Percentiles rank a stretch among this genome's conserved stretches.
Conservation (phyloP, 2,113 vertebrate genomes). For the Polyodon spathula region DNA sequence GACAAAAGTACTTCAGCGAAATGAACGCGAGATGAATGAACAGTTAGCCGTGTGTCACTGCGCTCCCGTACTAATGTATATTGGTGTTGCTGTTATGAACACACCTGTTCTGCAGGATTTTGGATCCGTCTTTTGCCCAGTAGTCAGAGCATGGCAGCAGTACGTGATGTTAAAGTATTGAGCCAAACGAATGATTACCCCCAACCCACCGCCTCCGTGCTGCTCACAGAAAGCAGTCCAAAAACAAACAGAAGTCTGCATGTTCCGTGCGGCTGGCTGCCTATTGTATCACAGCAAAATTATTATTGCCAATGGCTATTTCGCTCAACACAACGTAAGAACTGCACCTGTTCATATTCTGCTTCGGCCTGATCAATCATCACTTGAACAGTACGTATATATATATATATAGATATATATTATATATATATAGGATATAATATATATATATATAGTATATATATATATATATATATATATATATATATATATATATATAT, state of each 20-base stretch:
- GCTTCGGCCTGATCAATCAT: slow-evolving; percentile 63
- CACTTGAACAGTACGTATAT: slow-evolving; percentile 44
- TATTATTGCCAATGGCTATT: slow-evolving; percentile 12
- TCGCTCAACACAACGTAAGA: slow-evolving; percentile 15
- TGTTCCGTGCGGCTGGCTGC: not conserved
- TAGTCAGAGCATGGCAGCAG: slow-evolving; percentile 7
- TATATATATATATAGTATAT: too few relatives aligned
- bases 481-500: too few relatives aligned
- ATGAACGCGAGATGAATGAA: slow-evolving; percentile 38
- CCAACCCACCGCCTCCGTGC: not conserved
- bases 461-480: too few relatives aligned
- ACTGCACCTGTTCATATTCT: slow-evolving; percentile 20
- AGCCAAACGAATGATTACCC: not conserved
- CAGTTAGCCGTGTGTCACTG: slow-evolving; percentile 47
- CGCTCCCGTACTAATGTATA: slow-evolving; percentile 37
- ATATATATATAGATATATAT: too few relatives aligned
- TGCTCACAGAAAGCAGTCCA: not conserved
- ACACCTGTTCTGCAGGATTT: slow-evolving; percentile 33
- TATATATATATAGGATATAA: too few relatives aligned
- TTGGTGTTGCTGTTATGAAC: too few relatives aligned
- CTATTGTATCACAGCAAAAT: not conserved
- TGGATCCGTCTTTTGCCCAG: slow-evolving; percentile 41
- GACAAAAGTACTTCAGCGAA: slow-evolving; percentile 11
- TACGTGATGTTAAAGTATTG: slow-evolving; percentile 8
- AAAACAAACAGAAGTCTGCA: not conserved